Percentiles rank a stretch among this genome's conserved stretches.
phyloP scores from a whole-genome alignment of 2,113 vertebrate species.

The Petroica traversi region DNA sequence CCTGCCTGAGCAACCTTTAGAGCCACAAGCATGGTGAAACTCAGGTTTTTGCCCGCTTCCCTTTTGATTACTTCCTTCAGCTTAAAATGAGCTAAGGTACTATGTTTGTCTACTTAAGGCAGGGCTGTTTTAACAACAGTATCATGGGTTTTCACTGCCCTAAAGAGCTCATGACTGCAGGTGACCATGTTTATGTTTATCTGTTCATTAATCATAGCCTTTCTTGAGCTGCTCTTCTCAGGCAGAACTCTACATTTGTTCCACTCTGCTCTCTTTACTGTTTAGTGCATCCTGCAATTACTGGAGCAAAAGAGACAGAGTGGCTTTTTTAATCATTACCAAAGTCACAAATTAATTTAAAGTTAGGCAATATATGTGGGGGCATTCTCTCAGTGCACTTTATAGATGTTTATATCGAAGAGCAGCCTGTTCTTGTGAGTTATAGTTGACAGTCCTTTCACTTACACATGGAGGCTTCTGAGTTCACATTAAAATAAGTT shows the following conservation, averaged over 20 bases:
- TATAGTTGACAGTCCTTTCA: background rate
- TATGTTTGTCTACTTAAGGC: background rate
- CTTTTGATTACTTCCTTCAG: background rate
- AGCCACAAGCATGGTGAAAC: background rate
- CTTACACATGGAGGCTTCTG: background rate
- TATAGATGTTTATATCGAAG: background rate
- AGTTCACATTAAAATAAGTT: background rate
- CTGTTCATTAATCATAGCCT: background rate
- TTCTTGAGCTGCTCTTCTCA: background rate
- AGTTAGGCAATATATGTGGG: background rate
- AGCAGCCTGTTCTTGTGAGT: background rate
- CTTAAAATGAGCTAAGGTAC: background rate
- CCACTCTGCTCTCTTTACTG: too few relatives aligned
- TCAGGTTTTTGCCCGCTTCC: background rate
- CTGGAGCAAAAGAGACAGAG: too few relatives aligned
- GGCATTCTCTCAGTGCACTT: background rate
- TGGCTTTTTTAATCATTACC: background rate
- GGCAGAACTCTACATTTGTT: background rate
- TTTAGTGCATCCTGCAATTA: too few relatives aligned
- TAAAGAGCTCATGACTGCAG: background rate
- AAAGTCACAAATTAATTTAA: background rate
- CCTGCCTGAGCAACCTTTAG: background rate
- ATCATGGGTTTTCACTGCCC: background rate
- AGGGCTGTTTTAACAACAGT: background rate
- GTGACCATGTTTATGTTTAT: conserved; percentile 22